phyloP scores from a whole-genome alignment of 2,113 vertebrate genomes.

The Seriola aureovittata region DNA sequence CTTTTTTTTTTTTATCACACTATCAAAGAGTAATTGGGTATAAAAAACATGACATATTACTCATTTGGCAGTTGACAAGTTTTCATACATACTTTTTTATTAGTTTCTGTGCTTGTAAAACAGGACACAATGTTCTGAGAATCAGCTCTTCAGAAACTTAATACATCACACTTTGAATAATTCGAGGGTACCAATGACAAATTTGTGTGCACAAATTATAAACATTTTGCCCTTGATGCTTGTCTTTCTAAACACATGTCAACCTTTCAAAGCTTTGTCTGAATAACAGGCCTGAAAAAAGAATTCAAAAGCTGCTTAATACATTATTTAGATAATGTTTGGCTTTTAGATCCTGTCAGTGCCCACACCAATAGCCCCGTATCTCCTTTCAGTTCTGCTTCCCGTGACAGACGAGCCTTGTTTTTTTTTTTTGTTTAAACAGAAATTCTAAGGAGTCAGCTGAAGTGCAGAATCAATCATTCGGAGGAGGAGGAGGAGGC shows the following conservation, averaged over 20 bases:
- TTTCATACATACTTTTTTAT: not conserved
- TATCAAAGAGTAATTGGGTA: not conserved
- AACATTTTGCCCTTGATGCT: not conserved
- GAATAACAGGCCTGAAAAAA: not conserved
- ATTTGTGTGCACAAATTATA: not conserved
- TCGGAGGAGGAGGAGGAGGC: slow-evolving; percentile 1
- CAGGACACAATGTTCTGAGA: not conserved
- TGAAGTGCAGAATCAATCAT: slow-evolving; percentile 57
- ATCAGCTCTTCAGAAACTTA: not conserved
- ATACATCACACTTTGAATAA: not conserved
- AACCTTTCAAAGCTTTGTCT: not conserved
- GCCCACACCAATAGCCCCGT: not conserved
- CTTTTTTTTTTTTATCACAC: not conserved
- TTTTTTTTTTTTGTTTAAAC: slow-evolving; percentile 38
- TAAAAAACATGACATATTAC: not conserved
- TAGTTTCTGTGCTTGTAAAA: not conserved
- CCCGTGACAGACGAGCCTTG: slow-evolving; percentile 34
- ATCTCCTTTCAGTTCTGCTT: slow-evolving; percentile 22
- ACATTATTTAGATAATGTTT: slow-evolving; percentile 52
- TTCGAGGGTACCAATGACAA: not conserved
- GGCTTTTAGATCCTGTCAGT: slow-evolving; percentile 31
- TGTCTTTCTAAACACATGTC: slow-evolving; percentile 21
- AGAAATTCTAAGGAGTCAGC: slow-evolving; percentile 36
- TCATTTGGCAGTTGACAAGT: not conserved
- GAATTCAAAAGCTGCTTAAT: slow-evolving; percentile 30